These are phyloP conservation scores for Acromyrmex echinatior DNA, from an alignment of 1,140 invertebrate genomes.

Conservation along the genomic window DNA sequence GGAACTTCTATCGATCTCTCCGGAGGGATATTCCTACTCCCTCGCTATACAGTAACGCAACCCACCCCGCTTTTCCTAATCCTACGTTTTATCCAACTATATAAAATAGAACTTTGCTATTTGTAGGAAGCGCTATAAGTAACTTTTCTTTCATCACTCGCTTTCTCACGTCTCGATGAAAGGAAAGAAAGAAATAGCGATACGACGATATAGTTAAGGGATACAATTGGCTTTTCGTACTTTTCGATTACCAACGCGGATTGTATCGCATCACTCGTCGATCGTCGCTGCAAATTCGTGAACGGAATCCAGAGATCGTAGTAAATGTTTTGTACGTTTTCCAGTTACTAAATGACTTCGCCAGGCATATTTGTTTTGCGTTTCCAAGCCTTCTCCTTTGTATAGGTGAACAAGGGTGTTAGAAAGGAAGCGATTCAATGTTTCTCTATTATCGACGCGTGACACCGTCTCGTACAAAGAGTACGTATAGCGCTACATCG, in stretches of 20 bases:
- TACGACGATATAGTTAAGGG: background rate
- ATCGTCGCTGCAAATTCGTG: slow-evolving; percentile 33
- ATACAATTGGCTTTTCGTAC: slow-evolving; percentile 17
- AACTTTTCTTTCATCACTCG: slow-evolving; percentile 45
- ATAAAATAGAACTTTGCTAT: background rate
- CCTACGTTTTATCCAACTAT: background rate
- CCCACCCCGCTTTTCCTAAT: background rate
- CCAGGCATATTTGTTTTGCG: slow-evolving; percentile 2
- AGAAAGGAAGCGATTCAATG: slow-evolving; percentile 39
- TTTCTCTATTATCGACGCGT: slow-evolving; percentile 58
- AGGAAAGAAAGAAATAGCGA: slow-evolving; percentile 7
- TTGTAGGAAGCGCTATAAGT: slow-evolving; percentile 43
- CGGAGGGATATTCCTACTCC: slow-evolving; percentile 31
- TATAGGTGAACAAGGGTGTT: slow-evolving; percentile 24
- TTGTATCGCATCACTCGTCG: slow-evolving; percentile 14
- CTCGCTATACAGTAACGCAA: slow-evolving; percentile 4
- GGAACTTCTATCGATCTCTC: slow-evolving; percentile 70
- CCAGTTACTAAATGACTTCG: slow-evolving; percentile 16
- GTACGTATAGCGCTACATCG: slow-evolving; percentile 24
- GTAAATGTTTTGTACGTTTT: slow-evolving; percentile 18
- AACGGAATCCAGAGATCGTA: slow-evolving; percentile 4
- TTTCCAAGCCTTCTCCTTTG: slow-evolving; percentile 5
- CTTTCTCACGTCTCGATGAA: background rate
- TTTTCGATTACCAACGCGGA: slow-evolving; percentile 38
- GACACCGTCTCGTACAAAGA: slow-evolving; percentile 39